Percentiles rank a stretch among this genome's conserved stretches.
Evolutionary conservation across 2,888 invertebrate genomes (phyloP).

Genomic region (Steinernema scapterisci): DNA sequence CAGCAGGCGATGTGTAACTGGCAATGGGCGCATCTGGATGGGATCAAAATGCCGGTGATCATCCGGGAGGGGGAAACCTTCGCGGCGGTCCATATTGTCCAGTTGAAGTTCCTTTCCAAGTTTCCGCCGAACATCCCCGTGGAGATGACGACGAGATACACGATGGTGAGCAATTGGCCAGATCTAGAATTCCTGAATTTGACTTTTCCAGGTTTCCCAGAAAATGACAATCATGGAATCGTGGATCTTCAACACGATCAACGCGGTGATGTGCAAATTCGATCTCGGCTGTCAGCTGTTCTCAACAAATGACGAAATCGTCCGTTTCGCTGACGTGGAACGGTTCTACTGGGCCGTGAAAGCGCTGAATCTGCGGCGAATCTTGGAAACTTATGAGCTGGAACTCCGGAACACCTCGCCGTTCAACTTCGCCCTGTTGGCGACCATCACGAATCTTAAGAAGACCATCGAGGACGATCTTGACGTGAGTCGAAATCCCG

Average conservation of each 20-base stretch:
- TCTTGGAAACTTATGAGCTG: slow-evolving; percentile 46
- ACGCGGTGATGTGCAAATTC: slow-evolving; percentile 52
- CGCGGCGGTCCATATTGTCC: slow-evolving; percentile 59
- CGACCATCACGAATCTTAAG: slow-evolving; percentile 45
- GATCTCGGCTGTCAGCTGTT: slow-evolving; percentile 61
- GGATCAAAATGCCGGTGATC: slow-evolving; percentile 47
- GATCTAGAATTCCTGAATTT: not conserved
- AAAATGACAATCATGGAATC: slow-evolving; percentile 52
- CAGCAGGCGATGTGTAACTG: slow-evolving; percentile 28
- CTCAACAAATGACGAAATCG: slow-evolving; percentile 55
- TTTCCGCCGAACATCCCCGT: slow-evolving; percentile 56
- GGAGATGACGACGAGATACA: slow-evolving; percentile 46
- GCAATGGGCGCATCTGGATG: slow-evolving; percentile 39
- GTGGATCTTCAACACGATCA: slow-evolving; percentile 61
- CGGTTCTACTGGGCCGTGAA: slow-evolving; percentile 63
- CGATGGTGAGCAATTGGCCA: slow-evolving; percentile 49
- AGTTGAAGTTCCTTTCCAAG: slow-evolving; percentile 55
- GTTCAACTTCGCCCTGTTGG: slow-evolving; percentile 42
- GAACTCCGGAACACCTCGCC: slow-evolving; percentile 41
- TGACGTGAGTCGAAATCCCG: slow-evolving; percentile 40
- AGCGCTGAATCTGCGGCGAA: slow-evolving; percentile 46
- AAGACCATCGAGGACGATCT: slow-evolving; percentile 63
- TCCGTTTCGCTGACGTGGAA: slow-evolving; percentile 51
- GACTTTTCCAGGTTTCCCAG: slow-evolving; percentile 40
- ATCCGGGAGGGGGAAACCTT: slow-evolving; percentile 36